These are phyloP conservation scores for Myopa tessellatipennis DNA, from an alignment of 2,888 invertebrate species.

Conservation along the genomic window DNA sequence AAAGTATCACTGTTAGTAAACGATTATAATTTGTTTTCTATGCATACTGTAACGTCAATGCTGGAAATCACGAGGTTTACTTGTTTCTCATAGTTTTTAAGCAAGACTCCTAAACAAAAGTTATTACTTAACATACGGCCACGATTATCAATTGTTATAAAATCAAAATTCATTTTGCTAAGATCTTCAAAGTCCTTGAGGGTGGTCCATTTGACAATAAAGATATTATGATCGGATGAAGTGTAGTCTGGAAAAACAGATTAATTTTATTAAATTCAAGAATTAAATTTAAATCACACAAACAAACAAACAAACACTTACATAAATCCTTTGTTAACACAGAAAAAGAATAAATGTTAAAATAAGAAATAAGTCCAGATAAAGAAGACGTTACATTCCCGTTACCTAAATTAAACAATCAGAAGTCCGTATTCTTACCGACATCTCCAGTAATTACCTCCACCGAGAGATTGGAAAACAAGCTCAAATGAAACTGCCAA, in stretches of 20 bases:
- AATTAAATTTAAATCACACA: no score
- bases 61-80: constrained; percentile 64
- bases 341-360: neutral
- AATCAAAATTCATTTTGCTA: constrained; percentile 61
- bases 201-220: constrained; percentile 63
- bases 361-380: neutral
- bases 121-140: constrained; percentile 62
- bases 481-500: constrained; percentile 64
- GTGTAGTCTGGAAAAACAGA: constrained; percentile 11
- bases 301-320: neutral
- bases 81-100: constrained; percentile 63
- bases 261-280: no score
- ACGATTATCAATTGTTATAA: constrained; percentile 63
- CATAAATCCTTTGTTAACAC: constrained; percentile 6
- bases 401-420: neutral
- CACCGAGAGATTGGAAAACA: constrained; percentile 57
- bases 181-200: constrained; percentile 60
- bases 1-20: constrained; percentile 9
- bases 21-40: neutral
- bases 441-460: constrained; percentile 56
- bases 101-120: constrained; percentile 63
- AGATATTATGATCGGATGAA: constrained; percentile 57
- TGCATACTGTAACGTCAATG: constrained; percentile 62
- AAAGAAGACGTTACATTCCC: no score
- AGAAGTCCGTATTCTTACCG: constrained; percentile 48